A percentile compares a stretch with the other conserved stretches of the same genome.
phyloP scores from a whole-genome alignment of 2,888 invertebrate species.

The Melanargia galathea region DNA sequence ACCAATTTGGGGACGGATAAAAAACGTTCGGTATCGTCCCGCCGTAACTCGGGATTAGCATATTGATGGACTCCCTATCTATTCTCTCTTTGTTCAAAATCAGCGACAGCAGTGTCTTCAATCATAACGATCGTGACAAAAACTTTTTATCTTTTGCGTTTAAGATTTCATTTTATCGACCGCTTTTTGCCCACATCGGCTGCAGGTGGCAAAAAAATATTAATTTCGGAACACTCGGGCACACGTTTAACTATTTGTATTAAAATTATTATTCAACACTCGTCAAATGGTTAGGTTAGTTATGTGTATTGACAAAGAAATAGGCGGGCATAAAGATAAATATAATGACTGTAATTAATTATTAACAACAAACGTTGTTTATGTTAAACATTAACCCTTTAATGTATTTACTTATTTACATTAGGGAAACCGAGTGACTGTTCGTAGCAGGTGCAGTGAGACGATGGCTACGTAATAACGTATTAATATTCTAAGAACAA shows the following conservation, averaged over 20 bases:
- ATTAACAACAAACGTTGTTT: constrained; percentile 8
- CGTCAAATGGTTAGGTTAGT: constrained; percentile 21
- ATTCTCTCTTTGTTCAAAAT: constrained; percentile 77
- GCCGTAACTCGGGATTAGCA: constrained; percentile 71
- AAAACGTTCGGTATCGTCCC: constrained; percentile 62
- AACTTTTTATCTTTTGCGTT: constrained; percentile 67
- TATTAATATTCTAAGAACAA: constrained; percentile 18
- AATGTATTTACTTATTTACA: constrained; percentile 18
- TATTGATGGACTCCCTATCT: constrained; percentile 78
- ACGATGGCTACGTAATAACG: constrained; percentile 18
- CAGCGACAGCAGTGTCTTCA: constrained; percentile 79
- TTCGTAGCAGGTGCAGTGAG: constrained; percentile 22
- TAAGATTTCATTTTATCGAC: constrained; percentile 37
- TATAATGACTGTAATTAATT: constrained; percentile 10
- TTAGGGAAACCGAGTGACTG: constrained; percentile 5
- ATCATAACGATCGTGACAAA: constrained; percentile 74
- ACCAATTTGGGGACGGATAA: constrained; percentile 71
- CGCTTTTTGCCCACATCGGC: constrained; percentile 43
- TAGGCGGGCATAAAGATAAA: constrained; percentile 3
- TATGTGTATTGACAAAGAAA: constrained; percentile 12
- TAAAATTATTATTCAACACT: constrained; percentile 20
- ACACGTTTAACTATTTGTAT: constrained; percentile 14
- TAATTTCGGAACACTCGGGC: constrained; percentile 27
- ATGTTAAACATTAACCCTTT: constrained; percentile 18
- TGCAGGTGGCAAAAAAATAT: constrained; percentile 67